Base-by-base conservation (phyloP, 1,140 invertebrate species). In the Sinonovacula constricta region DNA sequence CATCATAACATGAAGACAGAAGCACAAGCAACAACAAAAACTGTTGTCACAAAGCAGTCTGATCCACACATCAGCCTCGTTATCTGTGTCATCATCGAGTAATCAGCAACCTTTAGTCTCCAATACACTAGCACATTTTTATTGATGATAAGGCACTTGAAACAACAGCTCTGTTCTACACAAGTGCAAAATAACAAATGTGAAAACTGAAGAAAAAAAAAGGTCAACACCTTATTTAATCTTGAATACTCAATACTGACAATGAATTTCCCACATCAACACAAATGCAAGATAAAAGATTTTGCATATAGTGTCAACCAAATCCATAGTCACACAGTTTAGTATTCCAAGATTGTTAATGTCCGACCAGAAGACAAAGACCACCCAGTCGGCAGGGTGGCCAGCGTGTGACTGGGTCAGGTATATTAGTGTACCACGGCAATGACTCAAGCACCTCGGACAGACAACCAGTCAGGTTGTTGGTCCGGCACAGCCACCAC, bases 31-130 rank as follows among this genome's bases (percentile, higher is more conserved):
- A n/a, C n/a, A n/a, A 56, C 67, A 56, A 70, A 26, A 56, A 70
- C 67, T 59, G 54, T 57, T 14, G 22, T 24, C 33, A 22, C 22
- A 22, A 10, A 67, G 24, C 18, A 18, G 10, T 12, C 10, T 67
- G 7, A 1, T 18, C 22, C 4, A 22, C 24, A n/a, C 14, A 39
- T 67, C 65, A 67, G 65, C 30, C 65, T 67, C 65, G 65, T 67
- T 24, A 39, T 67, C 65, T 49, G 65, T 24, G 36, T 67, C 65
- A 39, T 67, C 65, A 67, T 67, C 65, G 39, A 49, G 4, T 67
- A 34, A 67, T 67, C 65, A 67, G n/a, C 2, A 39, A 67, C 36
- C 45, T 26, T 3, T 1, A 1, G 1, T 2, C 14, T 24, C 57
- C n/a, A 60, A 3, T 26, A 4, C 3, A 3, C 24, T 22, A 28